Percentiles rank a stretch among this genome's conserved stretches.
Evolutionary conservation across 2,113 vertebrate species (phyloP).

Genomic region (Scolopax mira): DNA sequence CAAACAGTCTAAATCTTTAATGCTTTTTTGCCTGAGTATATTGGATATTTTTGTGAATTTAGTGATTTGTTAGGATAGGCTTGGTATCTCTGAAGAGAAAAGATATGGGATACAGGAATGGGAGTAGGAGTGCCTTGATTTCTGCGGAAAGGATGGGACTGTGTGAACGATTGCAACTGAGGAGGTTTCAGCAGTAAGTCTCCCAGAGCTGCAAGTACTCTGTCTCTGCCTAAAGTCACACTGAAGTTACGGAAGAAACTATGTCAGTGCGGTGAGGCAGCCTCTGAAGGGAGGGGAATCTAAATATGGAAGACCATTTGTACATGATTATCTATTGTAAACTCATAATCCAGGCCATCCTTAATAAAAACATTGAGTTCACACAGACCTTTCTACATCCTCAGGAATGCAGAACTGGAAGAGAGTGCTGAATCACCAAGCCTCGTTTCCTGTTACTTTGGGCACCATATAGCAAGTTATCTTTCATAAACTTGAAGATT

Average conservation of each 20-base stretch:
- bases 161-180: not conserved
- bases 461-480: not conserved
- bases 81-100: not conserved
- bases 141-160: not conserved
- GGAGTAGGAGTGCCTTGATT: slow-evolving; percentile 1
- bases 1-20: not conserved
- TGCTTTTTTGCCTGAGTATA: not conserved
- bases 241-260: not conserved
- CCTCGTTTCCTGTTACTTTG: slow-evolving; percentile 32
- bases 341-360: slow-evolving; percentile 22
- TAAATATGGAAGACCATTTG: slow-evolving; percentile 48
- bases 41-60: not conserved
- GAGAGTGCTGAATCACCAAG: not conserved
- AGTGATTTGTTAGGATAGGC: slow-evolving; percentile 25
- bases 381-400: slow-evolving; percentile 14
- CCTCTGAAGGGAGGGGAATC: slow-evolving; percentile 17
- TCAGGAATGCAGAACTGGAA: slow-evolving; percentile 45
- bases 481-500: slow-evolving; percentile 7
- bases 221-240: not conserved
- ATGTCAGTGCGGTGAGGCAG: not conserved
- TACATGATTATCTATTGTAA: slow-evolving; percentile 46
- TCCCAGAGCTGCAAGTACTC: not conserved
- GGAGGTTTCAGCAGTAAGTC: not conserved
- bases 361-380: slow-evolving; percentile 44
- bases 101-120: not conserved